Conservation (phyloP, 2,797 vertebrate species). For the Brotula barbata region DNA sequence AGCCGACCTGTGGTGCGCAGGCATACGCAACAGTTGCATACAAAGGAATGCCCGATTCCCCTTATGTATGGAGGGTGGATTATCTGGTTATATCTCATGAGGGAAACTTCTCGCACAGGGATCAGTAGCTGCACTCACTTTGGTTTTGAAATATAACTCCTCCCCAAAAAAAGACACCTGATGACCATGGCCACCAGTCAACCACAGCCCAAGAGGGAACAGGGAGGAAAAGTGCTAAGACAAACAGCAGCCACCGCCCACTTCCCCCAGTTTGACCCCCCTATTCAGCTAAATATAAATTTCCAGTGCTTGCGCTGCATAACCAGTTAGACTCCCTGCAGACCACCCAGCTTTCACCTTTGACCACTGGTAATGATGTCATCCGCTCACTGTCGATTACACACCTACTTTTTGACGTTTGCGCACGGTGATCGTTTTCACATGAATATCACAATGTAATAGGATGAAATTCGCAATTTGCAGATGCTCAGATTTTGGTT, state of each 20-base stretch:
- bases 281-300: slow-evolving; percentile 68
- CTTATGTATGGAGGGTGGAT: slow-evolving; percentile 26
- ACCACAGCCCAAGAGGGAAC: slow-evolving; percentile 40
- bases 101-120: slow-evolving; percentile 32
- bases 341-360: slow-evolving; percentile 22
- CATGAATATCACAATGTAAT: too few relatives aligned
- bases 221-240: slow-evolving; percentile 30
- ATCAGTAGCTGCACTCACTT: slow-evolving; percentile 1
- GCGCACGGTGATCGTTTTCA: too few relatives aligned
- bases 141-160: slow-evolving; percentile 44
- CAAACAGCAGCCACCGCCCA: slow-evolving; percentile 21
- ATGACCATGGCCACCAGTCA: slow-evolving; percentile 40
- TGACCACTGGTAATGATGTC: slow-evolving; percentile 35
- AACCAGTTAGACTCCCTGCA: slow-evolving; percentile 19
- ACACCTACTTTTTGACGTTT: background rate
- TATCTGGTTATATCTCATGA: slow-evolving; percentile 12
- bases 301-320: slow-evolving; percentile 41
- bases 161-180: slow-evolving; percentile 39
- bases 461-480: too few relatives aligned
- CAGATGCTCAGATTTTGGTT: too few relatives aligned
- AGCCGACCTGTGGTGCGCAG: slow-evolving; percentile 27
- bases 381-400: slow-evolving; percentile 18
- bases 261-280: slow-evolving; percentile 37
- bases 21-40: slow-evolving; percentile 52
- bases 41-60: slow-evolving; percentile 49